Percentiles rank a stretch among this genome's conserved stretches.
These are phyloP conservation scores for Fragum sueziense DNA, from an alignment of 2,888 invertebrate genomes.

Conservation along the genomic window DNA sequence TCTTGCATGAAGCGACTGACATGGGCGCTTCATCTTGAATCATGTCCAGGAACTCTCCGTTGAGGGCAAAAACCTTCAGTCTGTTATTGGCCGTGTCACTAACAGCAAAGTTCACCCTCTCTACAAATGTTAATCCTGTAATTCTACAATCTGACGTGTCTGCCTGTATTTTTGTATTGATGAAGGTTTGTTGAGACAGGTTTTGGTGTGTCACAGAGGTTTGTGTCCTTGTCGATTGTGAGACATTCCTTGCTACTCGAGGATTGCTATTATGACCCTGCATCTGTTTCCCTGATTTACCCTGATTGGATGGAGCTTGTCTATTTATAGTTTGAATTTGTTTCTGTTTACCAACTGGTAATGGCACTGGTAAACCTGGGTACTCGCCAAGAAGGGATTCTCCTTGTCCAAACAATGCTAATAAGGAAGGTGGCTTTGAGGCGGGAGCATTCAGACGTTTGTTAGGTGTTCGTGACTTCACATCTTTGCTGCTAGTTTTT, in stretches of 20 bases:
- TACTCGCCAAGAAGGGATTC: constrained; percentile 12
- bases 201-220: background rate
- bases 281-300: background rate
- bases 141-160: background rate
- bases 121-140: constrained; percentile 20
- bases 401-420: background rate
- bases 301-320: background rate
- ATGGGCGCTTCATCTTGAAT: constrained; percentile 44
- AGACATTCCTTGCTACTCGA: too few relatives aligned
- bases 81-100: constrained; percentile 57
- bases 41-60: constrained; percentile 54
- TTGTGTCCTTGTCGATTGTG: background rate
- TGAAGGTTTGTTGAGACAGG: background rate
- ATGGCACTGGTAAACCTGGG: background rate
- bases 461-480: background rate
- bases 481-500: background rate
- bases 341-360: background rate
- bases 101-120: constrained; percentile 47
- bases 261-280: too few relatives aligned
- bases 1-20: constrained; percentile 47
- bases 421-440: background rate
- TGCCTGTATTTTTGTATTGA: background rate
- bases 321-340: background rate
- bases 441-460: background rate
- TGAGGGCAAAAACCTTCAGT: constrained; percentile 54